Conservation (phyloP, 2,113 vertebrate genomes). For the Odontophorus gujanensis region DNA sequence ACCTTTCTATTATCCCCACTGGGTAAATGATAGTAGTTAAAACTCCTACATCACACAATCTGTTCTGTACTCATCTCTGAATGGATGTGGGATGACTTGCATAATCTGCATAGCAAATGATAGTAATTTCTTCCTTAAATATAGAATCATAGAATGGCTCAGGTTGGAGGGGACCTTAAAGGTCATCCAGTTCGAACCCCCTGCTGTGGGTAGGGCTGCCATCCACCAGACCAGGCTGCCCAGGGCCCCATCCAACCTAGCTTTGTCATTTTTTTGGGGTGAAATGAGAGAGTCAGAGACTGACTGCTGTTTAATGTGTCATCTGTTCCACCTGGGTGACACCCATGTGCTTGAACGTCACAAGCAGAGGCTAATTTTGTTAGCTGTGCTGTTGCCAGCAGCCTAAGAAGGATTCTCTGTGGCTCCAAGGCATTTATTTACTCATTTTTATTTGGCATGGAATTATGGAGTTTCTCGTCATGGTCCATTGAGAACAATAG, state of each 20-base stretch:
- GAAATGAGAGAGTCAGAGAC: conserved; percentile 8
- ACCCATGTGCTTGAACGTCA: conserved; percentile 16
- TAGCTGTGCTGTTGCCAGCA: conserved; percentile 4
- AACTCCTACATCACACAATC: neutral
- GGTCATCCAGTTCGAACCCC: too few relatives aligned
- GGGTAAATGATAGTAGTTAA: neutral
- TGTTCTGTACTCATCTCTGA: neutral
- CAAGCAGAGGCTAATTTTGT: conserved; percentile 37
- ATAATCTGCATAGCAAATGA: neutral
- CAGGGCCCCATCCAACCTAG: too few relatives aligned
- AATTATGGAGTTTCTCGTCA: neutral
- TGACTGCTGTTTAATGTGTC: conserved; percentile 49
- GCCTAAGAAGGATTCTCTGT: conserved; percentile 33
- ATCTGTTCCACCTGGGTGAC: conserved; percentile 61
- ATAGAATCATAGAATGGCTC: too few relatives aligned
- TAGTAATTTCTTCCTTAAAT: conserved; percentile 23
- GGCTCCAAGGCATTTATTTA: neutral
- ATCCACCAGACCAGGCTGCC: too few relatives aligned
- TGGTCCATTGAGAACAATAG: neutral
- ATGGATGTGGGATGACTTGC: neutral
- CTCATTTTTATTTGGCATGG: neutral
- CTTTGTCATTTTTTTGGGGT: conserved; percentile 12
- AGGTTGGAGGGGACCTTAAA: too few relatives aligned
- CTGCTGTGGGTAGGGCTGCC: too few relatives aligned
- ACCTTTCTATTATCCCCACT: neutral